A percentile compares a stretch with the other conserved stretches of the same genome.
Evolutionary conservation across 2,888 invertebrate genomes (phyloP).

Genomic region (Athrips mouffetella): DNA sequence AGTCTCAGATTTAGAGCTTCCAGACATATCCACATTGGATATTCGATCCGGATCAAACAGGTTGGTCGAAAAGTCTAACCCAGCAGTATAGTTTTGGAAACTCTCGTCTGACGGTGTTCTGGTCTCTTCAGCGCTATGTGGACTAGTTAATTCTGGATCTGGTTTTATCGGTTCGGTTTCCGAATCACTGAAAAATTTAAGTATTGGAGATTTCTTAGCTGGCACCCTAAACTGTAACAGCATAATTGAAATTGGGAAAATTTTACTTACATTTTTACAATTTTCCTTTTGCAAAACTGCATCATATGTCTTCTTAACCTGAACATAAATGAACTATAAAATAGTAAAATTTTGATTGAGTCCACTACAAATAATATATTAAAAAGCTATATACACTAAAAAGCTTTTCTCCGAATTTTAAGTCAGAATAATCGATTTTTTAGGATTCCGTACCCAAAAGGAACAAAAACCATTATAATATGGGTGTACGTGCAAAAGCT

Average conservation of each 20-base stretch:
- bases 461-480: too few relatives aligned
- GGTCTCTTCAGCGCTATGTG: slow-evolving; percentile 38
- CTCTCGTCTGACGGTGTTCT: slow-evolving; percentile 56
- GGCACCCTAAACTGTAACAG: too few relatives aligned
- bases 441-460: too few relatives aligned
- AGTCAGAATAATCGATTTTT: too few relatives aligned
- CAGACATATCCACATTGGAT: slow-evolving; percentile 48
- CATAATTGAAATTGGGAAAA: too few relatives aligned
- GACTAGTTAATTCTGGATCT: not conserved
- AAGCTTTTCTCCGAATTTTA: too few relatives aligned
- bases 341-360: not conserved
- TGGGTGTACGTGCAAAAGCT: too few relatives aligned
- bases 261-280: slow-evolving; percentile 30
- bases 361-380: too few relatives aligned
- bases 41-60: slow-evolving; percentile 57
- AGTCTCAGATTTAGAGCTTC: slow-evolving; percentile 43
- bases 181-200: too few relatives aligned
- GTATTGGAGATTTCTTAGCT: too few relatives aligned
- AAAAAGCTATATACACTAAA: too few relatives aligned
- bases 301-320: slow-evolving; percentile 48
- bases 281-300: slow-evolving; percentile 37
- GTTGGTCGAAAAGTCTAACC: slow-evolving; percentile 51
- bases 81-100: slow-evolving; percentile 52
- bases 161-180: not conserved
- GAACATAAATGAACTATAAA: slow-evolving; percentile 19